These are phyloP conservation scores for Criorhina ranunculi DNA, from an alignment of 2,888 invertebrate genomes.

Conservation along the genomic window DNA sequence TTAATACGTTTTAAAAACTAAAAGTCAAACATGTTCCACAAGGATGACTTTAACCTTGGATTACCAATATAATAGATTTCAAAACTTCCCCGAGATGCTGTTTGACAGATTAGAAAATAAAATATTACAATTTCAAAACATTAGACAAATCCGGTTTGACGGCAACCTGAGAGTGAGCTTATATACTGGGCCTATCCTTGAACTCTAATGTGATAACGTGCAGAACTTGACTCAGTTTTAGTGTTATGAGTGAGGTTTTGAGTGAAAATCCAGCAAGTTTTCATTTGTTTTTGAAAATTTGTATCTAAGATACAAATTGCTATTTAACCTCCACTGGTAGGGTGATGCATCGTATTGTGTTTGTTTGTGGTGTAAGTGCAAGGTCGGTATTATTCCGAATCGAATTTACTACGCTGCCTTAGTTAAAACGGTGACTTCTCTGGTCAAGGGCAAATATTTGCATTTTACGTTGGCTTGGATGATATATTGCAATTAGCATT, in stretches of 20 bases:
- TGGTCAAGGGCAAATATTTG: conserved; percentile 55
- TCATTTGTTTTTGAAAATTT: neutral
- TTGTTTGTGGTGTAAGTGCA: conserved; percentile 44
- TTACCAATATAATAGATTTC: neutral
- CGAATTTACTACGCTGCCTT: neutral
- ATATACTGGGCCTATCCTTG: conserved; percentile 61
- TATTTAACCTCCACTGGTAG: conserved; percentile 21
- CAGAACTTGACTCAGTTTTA: conserved; percentile 44
- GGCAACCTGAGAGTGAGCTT: conserved; percentile 26
- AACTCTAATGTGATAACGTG: conserved; percentile 45
- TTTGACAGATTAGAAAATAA: conserved; percentile 7
- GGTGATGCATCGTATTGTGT: conserved; percentile 34
- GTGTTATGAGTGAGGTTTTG: conserved; percentile 55
- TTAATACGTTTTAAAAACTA: neutral
- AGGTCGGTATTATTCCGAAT: conserved; percentile 44
- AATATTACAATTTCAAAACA: conserved; percentile 28
- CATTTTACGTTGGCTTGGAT: conserved; percentile 22
- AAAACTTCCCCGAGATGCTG: conserved; percentile 10
- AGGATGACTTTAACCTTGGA: conserved; percentile 33
- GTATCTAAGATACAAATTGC: conserved; percentile 9
- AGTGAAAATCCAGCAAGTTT: conserved; percentile 31
- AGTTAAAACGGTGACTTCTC: conserved; percentile 22
- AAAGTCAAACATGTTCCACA: neutral
- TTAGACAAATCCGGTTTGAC: conserved; percentile 58
- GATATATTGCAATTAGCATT: conserved; percentile 33